Evolutionary conservation across 2,113 vertebrate genomes (phyloP).

Genomic region (Rhadina sibilatrix): DNA sequence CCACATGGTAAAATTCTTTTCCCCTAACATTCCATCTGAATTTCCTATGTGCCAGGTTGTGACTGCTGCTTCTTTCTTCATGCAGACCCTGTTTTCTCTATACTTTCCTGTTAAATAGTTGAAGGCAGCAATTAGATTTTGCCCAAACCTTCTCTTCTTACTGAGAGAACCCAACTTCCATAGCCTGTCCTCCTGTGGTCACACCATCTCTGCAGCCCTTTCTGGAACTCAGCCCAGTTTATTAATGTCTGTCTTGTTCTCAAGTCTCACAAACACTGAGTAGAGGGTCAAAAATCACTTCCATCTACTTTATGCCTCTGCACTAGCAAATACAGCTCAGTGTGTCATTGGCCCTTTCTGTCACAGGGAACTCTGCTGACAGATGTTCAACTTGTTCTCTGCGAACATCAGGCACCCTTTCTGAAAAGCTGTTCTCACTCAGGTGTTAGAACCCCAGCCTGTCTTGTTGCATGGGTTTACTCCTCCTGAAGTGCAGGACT

Average conservation of each 20-base stretch:
- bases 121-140: neutral
- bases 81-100: neutral
- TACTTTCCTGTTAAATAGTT: neutral
- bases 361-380: neutral
- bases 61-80: neutral
- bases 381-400: neutral
- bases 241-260: neutral
- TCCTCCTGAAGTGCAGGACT: neutral
- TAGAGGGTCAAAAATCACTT: neutral
- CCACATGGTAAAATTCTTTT: fast-evolving
- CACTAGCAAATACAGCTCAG: neutral
- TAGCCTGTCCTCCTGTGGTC: neutral
- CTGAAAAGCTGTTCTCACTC: neutral
- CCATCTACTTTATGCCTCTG: neutral
- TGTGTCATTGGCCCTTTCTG: neutral
- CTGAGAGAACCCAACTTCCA: fast-evolving
- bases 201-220: neutral
- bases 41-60: neutral
- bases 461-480: neutral
- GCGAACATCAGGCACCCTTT: neutral
- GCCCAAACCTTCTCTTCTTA: neutral
- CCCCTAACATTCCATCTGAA: neutral
- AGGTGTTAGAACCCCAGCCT: neutral
- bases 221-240: neutral
- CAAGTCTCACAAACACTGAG: neutral